Base-by-base conservation (phyloP, 1,140 invertebrate genomes). In the Caenorhabditis inopinata region DNA sequence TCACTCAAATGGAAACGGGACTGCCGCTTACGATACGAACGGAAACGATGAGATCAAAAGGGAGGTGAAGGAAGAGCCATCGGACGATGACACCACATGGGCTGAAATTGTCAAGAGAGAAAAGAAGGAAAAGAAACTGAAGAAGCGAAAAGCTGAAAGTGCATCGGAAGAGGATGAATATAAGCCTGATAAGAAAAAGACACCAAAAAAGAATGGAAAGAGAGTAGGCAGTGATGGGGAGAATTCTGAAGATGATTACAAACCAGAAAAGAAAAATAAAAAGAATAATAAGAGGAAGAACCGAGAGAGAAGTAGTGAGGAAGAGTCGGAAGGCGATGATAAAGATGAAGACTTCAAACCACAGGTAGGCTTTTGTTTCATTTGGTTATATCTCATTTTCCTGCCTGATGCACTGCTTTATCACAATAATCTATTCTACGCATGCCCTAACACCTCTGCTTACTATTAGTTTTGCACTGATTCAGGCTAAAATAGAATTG, bases 171-270 rank as follows among this genome's bases (percentile, higher is more conserved):
- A 78, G 29, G 74, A 53, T 18, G 75, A 76, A 5, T 51, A 74
- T 29, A 79, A 79, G 45, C 53, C 74, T 4, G 83, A 84, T 18
- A 74, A 78, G 21, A 62, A 49, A 46, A 79, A 78, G 38, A 74
- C 58, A 7, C 38, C 58, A 0, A 74, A 49, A 21, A 38, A 38
- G 18, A 81, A 78, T 1, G 21, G 35, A 27, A 84, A 83, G 68
- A 68, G 74, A 14, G 46, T 32, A 68, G 29, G 49, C 46, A 12
- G 18, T n/a, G 53, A 62, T 47, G 47, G 77, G 21, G 58, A 83
- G 11, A 21, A 83, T n/a, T 48, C 78, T 23, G 48, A 83, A 12
- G 82, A 84, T n/a, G 82, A 83, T 23, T 74, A 83, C 27, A 76
- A 84, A 18, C 62, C 78, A 18, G 76, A 84, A 35, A 46, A 48